Evolutionary conservation across 2,888 invertebrate genomes (phyloP).

Genomic region (Pachliopta kotzebuea): DNA sequence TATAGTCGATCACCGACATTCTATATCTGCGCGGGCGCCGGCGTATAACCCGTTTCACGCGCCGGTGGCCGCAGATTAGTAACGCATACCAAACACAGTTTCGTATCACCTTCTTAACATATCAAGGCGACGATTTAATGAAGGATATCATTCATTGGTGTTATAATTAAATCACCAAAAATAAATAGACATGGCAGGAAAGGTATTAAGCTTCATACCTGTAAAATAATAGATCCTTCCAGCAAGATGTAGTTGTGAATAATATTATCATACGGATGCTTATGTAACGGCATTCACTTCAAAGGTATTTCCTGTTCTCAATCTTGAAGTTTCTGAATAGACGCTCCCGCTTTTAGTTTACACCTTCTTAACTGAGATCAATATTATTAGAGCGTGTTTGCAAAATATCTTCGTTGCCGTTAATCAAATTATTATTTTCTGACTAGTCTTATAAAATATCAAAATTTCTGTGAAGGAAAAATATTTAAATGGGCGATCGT

Average conservation of each 20-base stretch:
- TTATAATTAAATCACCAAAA: neutral
- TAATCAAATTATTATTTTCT: neutral
- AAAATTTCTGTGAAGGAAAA: neutral
- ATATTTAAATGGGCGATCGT: neutral
- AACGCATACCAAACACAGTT: conserved; percentile 43
- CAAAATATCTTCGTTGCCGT: neutral
- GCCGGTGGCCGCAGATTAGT: conserved; percentile 67
- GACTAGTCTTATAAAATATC: neutral
- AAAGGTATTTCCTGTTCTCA: conserved; percentile 73
- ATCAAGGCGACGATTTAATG: conserved; percentile 30
- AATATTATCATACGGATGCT: conserved; percentile 66
- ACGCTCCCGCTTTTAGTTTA: conserved; percentile 38
- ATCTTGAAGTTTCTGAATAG: conserved; percentile 61
- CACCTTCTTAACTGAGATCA: conserved; percentile 9
- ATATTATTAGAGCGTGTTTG: conserved; percentile 12
- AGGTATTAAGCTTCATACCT: conserved; percentile 31
- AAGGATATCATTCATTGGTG: conserved; percentile 4
- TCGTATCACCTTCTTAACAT: conserved; percentile 35
- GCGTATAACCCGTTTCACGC: conserved; percentile 79
- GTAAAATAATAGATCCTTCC: conserved; percentile 37
- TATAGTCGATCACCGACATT: conserved; percentile 78
- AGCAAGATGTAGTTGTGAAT: conserved; percentile 50
- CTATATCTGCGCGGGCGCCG: conserved; percentile 69
- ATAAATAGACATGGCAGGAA: no score
- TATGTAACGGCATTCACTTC: conserved; percentile 58